Conservation (phyloP, 2,888 invertebrate species). For the Helobdella robusta region DNA sequence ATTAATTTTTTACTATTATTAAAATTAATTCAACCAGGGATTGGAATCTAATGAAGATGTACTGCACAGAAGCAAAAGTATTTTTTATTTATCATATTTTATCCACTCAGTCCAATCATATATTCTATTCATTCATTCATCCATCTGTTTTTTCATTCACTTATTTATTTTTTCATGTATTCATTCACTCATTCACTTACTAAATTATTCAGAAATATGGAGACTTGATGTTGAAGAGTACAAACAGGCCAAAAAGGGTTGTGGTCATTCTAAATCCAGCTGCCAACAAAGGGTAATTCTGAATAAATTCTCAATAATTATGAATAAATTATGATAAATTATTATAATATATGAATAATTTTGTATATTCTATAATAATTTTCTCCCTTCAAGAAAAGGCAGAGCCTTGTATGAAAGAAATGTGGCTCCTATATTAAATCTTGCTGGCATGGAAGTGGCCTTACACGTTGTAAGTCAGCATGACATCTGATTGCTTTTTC, state of each 20-base stretch:
- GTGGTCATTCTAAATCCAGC: slow-evolving; percentile 84
- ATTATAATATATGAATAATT: slow-evolving; percentile 1
- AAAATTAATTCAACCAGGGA: slow-evolving; percentile 55
- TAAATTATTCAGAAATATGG: slow-evolving; percentile 56
- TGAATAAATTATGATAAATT: too few species aligned
- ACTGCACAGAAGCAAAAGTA: slow-evolving; percentile 65
- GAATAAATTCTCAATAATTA: too few species aligned
- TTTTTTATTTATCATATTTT: slow-evolving; percentile 17
- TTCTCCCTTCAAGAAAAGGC: slow-evolving; percentile 52
- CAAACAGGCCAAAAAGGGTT: slow-evolving; percentile 62
- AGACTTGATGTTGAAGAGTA: slow-evolving; percentile 56
- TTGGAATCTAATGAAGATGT: slow-evolving; percentile 65
- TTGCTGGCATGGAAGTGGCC: slow-evolving; percentile 67
- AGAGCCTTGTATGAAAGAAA: slow-evolving; percentile 69
- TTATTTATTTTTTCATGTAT: neutral
- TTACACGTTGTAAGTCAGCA: slow-evolving; percentile 45
- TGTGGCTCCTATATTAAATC: slow-evolving; percentile 80
- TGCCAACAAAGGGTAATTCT: slow-evolving; percentile 62
- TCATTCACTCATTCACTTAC: neutral
- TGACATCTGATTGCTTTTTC: neutral
- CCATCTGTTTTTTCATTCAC: neutral
- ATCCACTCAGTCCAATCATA: too few species aligned
- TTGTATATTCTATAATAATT: neutral
- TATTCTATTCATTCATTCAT: neutral
- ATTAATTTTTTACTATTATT: neutral